Percentiles rank a stretch among this genome's conserved stretches.
phyloP scores from a whole-genome alignment of 2,888 invertebrate genomes.

The Tipula helvola region DNA sequence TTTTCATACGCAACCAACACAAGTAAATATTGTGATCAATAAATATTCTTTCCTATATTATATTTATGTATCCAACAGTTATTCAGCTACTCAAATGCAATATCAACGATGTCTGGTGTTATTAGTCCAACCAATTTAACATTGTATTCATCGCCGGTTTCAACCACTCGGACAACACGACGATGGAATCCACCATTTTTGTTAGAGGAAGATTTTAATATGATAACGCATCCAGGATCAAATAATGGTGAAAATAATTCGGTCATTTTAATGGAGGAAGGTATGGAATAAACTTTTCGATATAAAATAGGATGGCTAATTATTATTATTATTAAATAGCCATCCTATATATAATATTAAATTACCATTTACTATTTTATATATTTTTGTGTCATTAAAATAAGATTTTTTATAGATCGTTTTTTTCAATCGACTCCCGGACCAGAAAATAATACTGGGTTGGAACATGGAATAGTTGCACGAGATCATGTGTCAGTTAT shows the following conservation, averaged over 20 bases:
- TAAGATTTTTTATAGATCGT: not conserved
- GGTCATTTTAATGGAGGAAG: constrained; percentile 69
- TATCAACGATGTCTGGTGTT: constrained; percentile 66
- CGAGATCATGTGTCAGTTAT: constrained; percentile 10
- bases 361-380: not conserved
- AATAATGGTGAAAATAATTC: constrained; percentile 47
- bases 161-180: constrained; percentile 53
- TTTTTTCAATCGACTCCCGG: constrained; percentile 6
- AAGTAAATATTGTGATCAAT: constrained; percentile 37
- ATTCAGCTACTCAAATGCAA: constrained; percentile 84
- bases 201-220: constrained; percentile 89
- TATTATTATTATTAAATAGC: not conserved
- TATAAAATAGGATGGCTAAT: not conserved
- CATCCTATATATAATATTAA: not conserved
- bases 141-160: constrained; percentile 63
- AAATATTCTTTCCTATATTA: not conserved
- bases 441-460: not conserved
- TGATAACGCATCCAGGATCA: constrained; percentile 65
- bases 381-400: constrained; percentile 4
- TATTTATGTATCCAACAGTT: constrained; percentile 44
- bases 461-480: not conserved
- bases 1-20: constrained; percentile 83
- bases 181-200: constrained; percentile 87
- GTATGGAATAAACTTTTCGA: constrained; percentile 29
- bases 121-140: constrained; percentile 81